A percentile compares a stretch with the other conserved stretches of the same genome.
Evolutionary conservation across 2,888 invertebrate species (phyloP).

Genomic region (Parelbella ahira): DNA sequence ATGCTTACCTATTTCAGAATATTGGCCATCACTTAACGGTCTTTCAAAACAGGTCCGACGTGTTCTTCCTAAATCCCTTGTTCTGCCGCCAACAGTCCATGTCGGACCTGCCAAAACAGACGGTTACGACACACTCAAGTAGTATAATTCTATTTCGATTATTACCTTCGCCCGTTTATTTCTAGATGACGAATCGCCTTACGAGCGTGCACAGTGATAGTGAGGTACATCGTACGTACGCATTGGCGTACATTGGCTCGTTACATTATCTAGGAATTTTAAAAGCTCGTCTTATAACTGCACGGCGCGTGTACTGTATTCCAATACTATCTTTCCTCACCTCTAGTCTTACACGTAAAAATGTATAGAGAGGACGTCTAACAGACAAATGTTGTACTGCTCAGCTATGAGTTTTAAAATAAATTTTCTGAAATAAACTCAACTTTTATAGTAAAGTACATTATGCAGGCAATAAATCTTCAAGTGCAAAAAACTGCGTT

Average conservation of each 20-base stretch:
- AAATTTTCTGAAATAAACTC: not conserved
- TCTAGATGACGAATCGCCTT: conserved; percentile 72
- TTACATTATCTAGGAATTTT: conserved; percentile 76
- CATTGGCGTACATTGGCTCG: conserved; percentile 41
- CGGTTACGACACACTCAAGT: conserved; percentile 67
- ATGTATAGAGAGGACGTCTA: conserved; percentile 2
- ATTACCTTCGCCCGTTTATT: conserved; percentile 78
- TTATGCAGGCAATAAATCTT: too few relatives aligned
- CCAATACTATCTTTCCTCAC: conserved; percentile 15
- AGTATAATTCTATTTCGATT: conserved; percentile 78
- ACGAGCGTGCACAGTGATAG: conserved; percentile 50
- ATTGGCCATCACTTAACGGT: conserved; percentile 26
- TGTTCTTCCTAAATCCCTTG: conserved; percentile 49
- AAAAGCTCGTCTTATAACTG: conserved; percentile 60
- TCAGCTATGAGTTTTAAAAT: not conserved
- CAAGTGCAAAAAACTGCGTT: too few relatives aligned
- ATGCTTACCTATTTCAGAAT: conserved; percentile 26
- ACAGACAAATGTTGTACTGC: conserved; percentile 10
- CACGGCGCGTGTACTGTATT: conserved; percentile 12
- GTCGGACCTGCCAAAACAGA: conserved; percentile 61
- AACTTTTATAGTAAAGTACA: too few relatives aligned
- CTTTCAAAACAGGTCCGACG: conserved; percentile 34
- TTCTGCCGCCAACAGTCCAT: conserved; percentile 49
- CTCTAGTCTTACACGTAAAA: conserved; percentile 6
- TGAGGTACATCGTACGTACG: conserved; percentile 44